Evolutionary conservation across 1,140 invertebrate genomes (phyloP), one percentile per base, ranked within the genome.

Genomic region (Apocrypta bakeri): DNA sequence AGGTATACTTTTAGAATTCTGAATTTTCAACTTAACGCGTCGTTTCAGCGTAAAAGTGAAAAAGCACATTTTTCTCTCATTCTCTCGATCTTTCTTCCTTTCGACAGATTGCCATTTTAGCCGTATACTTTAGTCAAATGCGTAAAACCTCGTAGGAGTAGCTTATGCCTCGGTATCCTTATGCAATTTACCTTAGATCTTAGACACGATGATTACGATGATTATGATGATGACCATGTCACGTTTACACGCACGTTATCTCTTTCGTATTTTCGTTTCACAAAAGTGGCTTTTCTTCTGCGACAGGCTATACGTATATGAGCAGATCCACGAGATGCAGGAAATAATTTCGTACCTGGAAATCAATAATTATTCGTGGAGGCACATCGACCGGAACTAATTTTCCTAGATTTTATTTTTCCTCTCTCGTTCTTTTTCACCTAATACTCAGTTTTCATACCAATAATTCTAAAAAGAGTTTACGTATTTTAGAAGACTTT

Each of bases 11-110:
- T 25, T 31, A 33, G 14, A 69, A 69, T 29, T 69, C 25, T 11
- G 29, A 14, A 37, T 69, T 69, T 69, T 21, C n/a, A n/a, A 42
- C 31, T 72, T 69, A 21, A 69, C 31, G n/a, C 68, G 69, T 24
- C 69, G 27, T 21, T 37, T 37, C 33, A 37, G 17, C 21, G 24
- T 42, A 72, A 72, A 72, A 72, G n/a, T 72, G 69, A 42, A 42
- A 72, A 24, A 42, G 63, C 63, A 12, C 63, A 24, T 63, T 63
- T 25, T 11, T 42, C 1, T 4, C 40, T 42, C 40, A n/a, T n/a
- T n/a, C n/a, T n/a, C n/a, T n/a, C n/a, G n/a, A 24, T 63, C 24
- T 25, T 11, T 42, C 1, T 4, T 12, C 12, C 40, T 42, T 4
- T 37, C 2, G 40, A 42, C 40, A 9, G 33, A 37, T 42, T 48